A percentile compares a stretch with the other conserved stretches of the same genome.
phyloP scores from a whole-genome alignment of 2,888 invertebrate species.

The Pinctada fucata region DNA sequence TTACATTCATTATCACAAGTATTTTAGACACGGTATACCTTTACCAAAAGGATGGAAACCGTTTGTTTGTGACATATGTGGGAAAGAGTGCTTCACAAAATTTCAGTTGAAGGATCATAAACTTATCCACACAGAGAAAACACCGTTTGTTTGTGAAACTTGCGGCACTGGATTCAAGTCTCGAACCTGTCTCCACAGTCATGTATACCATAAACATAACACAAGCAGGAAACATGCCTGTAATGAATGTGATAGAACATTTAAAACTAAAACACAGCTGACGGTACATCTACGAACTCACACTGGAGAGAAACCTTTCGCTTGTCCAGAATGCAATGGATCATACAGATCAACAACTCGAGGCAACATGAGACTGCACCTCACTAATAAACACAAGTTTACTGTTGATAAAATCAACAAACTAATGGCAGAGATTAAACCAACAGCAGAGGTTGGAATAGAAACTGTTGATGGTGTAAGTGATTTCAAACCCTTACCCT shows the following conservation, averaged over 20 bases:
- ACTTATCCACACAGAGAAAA: slow-evolving; percentile 62
- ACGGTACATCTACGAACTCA: slow-evolving; percentile 66
- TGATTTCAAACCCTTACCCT: neutral
- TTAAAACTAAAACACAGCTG: slow-evolving; percentile 68
- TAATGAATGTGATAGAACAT: slow-evolving; percentile 60
- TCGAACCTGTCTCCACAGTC: slow-evolving; percentile 65
- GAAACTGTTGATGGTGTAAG: slow-evolving; percentile 8
- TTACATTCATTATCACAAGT: slow-evolving; percentile 70
- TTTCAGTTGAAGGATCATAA: slow-evolving; percentile 67
- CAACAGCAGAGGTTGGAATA: neutral
- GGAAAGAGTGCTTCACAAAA: slow-evolving; percentile 67
- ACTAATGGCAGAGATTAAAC: slow-evolving; percentile 46
- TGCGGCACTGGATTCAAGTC: slow-evolving; percentile 67
- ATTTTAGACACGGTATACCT: slow-evolving; percentile 67
- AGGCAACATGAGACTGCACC: slow-evolving; percentile 67
- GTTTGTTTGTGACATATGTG: slow-evolving; percentile 67
- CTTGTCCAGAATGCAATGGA: slow-evolving; percentile 59
- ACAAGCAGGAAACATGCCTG: slow-evolving; percentile 60
- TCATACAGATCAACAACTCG: slow-evolving; percentile 64
- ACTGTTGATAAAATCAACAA: slow-evolving; percentile 47
- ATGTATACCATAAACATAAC: slow-evolving; percentile 67
- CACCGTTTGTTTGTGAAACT: slow-evolving; percentile 65
- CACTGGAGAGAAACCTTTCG: slow-evolving; percentile 66
- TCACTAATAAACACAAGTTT: slow-evolving; percentile 59
- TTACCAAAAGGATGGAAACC: slow-evolving; percentile 67